Evolutionary conservation across 2,113 vertebrate genomes (phyloP).

Genomic region (Elephantulus edwardii): DNA sequence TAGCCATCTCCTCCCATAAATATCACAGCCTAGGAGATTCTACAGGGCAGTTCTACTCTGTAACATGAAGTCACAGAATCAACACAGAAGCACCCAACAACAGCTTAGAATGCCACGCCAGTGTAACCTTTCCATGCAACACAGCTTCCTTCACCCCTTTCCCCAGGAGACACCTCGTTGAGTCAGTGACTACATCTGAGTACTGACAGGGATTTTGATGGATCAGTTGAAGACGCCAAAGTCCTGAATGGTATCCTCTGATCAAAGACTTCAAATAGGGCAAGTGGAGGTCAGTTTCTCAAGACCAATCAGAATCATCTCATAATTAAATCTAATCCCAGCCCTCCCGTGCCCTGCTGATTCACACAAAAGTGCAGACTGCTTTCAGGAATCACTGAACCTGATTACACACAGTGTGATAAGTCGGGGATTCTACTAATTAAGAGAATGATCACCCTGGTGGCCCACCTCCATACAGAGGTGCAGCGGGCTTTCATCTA

Average conservation of each 20-base stretch:
- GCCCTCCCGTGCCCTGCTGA: background rate
- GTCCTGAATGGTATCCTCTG: background rate
- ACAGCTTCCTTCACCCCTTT: accelerated
- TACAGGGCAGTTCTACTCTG: background rate
- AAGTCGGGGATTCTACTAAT: background rate
- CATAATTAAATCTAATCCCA: background rate
- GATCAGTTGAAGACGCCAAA: background rate
- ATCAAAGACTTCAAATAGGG: constrained; percentile 56
- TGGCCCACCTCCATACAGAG: background rate
- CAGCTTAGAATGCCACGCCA: too few relatives aligned
- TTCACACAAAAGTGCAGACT: background rate
- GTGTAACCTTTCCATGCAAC: background rate
- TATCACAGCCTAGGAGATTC: background rate
- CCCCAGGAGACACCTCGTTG: background rate
- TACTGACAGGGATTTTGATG: background rate
- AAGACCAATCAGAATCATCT: background rate
- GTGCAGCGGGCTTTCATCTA: background rate
- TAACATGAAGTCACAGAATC: background rate
- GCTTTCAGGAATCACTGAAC: background rate
- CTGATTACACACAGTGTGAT: background rate
- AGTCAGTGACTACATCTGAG: background rate
- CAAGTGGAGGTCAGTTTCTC: background rate
- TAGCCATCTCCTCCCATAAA: background rate
- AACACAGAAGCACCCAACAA: background rate
- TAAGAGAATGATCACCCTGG: background rate